Evolutionary conservation across 2,113 vertebrate genomes (phyloP), one percentile per base, ranked within the genome.

Genomic region (Butorides virescens): DNA sequence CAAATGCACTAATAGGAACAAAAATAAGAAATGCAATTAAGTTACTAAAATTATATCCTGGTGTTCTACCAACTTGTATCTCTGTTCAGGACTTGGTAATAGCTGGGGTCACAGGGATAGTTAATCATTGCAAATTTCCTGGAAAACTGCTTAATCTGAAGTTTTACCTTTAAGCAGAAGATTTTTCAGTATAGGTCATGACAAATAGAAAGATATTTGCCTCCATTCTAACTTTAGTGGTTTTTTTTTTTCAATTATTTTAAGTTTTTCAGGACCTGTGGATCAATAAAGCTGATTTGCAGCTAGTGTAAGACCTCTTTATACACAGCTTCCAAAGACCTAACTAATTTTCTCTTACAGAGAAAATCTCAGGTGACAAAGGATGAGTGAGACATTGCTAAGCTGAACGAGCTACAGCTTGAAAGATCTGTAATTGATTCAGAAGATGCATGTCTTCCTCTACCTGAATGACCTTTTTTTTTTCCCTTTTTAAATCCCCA

Each of bases 251-350:
- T 19, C 77, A 81, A 52, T 90, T 78, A 47, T 44, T 65, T 10
- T 7, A 79, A 46, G 34, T 88, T 92, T 92, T 82, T 73, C 39
- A 23, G 63, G 59, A 39, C 13, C 1, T 7, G 30, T 15, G 27
- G 88, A 80, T 92, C 92, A 36, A 76, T 93, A 83, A 72, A 90
- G 58, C 8, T 80, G 86, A 93, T 83, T 88, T 93, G 39, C 63
- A 53, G 90, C 34, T 27, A 15, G 30, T 14, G 34, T 58, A 58
- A 63, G 77, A 15, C 36, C 50, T 77, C 52, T 90, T 55, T 52
- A 32, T 10, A 37, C 13, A 15, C 15, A 22, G 23, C 17, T 86
- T 72, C 74, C 36, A 26, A 65, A 72, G 71, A 61, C 25, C 39
- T 66, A 67, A 61, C 76, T 25, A 70, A 79, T 49, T 92, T 72